Conservation (phyloP, 2,113 vertebrate genomes). For the Prinia subflava region DNA sequence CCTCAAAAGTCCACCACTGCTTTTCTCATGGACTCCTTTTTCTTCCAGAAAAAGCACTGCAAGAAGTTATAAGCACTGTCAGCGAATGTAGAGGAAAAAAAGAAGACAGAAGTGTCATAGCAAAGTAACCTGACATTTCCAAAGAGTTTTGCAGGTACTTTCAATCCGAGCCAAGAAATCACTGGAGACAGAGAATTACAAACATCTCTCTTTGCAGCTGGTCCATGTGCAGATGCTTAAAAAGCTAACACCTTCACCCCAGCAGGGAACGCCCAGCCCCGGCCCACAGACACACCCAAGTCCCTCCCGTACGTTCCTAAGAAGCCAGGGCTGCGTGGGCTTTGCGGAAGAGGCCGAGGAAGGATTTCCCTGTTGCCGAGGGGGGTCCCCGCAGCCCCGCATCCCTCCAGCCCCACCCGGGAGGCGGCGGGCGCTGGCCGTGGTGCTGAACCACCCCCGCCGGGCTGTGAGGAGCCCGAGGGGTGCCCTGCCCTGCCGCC, state of each 20-base stretch:
- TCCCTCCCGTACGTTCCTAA: rapidly evolving
- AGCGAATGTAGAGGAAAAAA: rapidly evolving
- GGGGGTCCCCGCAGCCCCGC: rapidly evolving
- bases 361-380: rapidly evolving
- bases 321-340: neutral
- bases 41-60: neutral
- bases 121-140: neutral
- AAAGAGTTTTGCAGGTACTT: neutral
- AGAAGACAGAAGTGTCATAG: neutral
- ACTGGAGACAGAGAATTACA: no score
- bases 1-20: neutral
- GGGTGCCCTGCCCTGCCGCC: rapidly evolving
- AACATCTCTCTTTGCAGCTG: neutral
- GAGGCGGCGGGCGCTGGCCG: neutral
- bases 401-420: neutral
- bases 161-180: neutral
- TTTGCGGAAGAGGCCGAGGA: neutral
- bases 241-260: rapidly evolving
- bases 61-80: neutral
- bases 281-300: neutral
- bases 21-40: neutral
- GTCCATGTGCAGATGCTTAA: neutral
- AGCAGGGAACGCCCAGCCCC: rapidly evolving
- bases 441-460: neutral
- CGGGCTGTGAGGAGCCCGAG: no score